Base-by-base conservation (phyloP, 2,888 invertebrate genomes). In the Andrena dorsata region DNA sequence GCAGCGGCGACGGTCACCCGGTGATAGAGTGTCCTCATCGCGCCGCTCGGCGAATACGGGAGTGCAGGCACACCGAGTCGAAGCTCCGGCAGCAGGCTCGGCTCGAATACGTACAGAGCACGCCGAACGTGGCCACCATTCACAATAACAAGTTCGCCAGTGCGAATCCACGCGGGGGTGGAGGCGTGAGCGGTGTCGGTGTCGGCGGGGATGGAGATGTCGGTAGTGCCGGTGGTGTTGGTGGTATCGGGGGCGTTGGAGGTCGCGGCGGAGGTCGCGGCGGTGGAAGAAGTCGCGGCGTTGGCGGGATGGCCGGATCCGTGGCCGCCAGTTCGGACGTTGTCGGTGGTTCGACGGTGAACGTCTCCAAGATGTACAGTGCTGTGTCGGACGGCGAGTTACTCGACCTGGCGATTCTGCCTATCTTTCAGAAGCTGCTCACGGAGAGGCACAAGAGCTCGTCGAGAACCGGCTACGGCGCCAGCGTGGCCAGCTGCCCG, bases 381-480 rank as follows among this genome's bases (percentile, higher is more conserved):
- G 97, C 97, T 35, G 97, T 97, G 85, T 97, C 97, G 0, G 98
- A 97, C 92, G 97, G 97, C 0, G 98, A 98, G 92, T 94, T 98
- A 13, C 95, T 98, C 85, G 98, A 98, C 93, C 96, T 97, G 69
- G 97, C 98, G 83, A 98, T 98, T 88, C 94, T 98, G 90, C 98
- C 98, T 16, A 98, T 98, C 93, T 98, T 98, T 95, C 97, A 98
- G 91, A 98, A 98, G 94, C 95, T 98, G n/a, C 95, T 98, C 68
- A 97, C 97, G 2, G 98, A 98, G 92, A 95, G 98, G 84, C 97
- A 97, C 90, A 95, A 95, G 89, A 95, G 94, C 90, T 95, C 96
- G 86, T 95, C 96, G 86, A 96, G 96, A 71, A 95, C 96, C 72
- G 95, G 96, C 26, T 96, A 96, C 92, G 95, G 96, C 49, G 96